These are phyloP conservation scores for Danaus chrysippus DNA, from an alignment of 2,888 invertebrate genomes.

Conservation along the genomic window DNA sequence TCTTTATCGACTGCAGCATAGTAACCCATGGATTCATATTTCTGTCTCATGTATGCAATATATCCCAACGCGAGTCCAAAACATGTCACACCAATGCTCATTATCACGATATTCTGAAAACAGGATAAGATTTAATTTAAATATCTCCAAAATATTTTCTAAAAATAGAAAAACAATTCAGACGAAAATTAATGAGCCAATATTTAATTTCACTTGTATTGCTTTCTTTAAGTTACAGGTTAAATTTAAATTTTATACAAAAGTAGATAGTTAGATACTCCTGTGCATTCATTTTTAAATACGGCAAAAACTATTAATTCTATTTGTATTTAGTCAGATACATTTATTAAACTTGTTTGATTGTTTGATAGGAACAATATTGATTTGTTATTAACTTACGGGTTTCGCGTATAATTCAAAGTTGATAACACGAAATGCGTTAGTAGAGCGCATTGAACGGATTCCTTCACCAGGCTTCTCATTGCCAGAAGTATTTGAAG, in stretches of 20 bases:
- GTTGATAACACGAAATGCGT: slow-evolving; percentile 89
- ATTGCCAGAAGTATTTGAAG: slow-evolving; percentile 32
- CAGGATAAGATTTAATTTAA: slow-evolving; percentile 25
- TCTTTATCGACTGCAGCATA: slow-evolving; percentile 89
- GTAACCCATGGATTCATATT: slow-evolving; percentile 88
- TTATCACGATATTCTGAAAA: slow-evolving; percentile 90
- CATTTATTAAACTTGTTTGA: no score
- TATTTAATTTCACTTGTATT: no score
- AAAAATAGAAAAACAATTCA: no score
- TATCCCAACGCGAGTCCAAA: slow-evolving; percentile 88
- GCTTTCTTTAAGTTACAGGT: no score
- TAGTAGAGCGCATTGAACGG: slow-evolving; percentile 85
- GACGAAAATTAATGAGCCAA: no score
- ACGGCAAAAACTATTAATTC: no score
- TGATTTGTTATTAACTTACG: slow-evolving; percentile 75
- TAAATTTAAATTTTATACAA: no score
- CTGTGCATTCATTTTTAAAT: no score
- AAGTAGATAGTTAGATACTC: no score
- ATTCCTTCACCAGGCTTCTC: slow-evolving; percentile 86
- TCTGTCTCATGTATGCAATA: slow-evolving; percentile 90
- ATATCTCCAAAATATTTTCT: no score
- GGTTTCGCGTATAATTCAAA: slow-evolving; percentile 94
- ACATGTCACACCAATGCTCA: slow-evolving; percentile 88
- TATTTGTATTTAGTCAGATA: no score
- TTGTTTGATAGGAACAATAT: not conserved